These are phyloP conservation scores for Chrosomus eos DNA, from an alignment of 2,797 vertebrate genomes.

Conservation along the genomic window DNA sequence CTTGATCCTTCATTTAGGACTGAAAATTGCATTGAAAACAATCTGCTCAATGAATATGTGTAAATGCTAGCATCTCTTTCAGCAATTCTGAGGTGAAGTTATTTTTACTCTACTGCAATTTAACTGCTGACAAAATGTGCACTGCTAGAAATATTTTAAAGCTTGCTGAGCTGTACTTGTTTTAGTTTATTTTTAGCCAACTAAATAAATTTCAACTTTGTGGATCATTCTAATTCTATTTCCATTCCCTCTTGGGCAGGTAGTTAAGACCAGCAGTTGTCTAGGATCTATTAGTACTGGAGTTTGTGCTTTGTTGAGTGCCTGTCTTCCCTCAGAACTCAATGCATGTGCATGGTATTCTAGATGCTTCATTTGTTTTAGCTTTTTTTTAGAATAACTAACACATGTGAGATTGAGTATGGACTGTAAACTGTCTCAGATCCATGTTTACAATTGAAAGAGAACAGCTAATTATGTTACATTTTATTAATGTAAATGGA, in stretches of 20 bases:
- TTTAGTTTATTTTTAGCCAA: slow-evolving; percentile 11
- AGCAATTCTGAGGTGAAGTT: not conserved
- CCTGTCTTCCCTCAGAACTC: not conserved
- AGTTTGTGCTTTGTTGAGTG: not conserved
- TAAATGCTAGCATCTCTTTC: not conserved
- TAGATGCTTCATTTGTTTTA: slow-evolving; percentile 13
- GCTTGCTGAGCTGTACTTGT: not conserved
- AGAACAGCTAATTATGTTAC: slow-evolving; percentile 7
- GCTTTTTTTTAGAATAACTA: slow-evolving; percentile 15
- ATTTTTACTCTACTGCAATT: slow-evolving; percentile 10
- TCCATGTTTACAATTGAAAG: slow-evolving; percentile 1
- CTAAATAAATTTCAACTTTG: not conserved
- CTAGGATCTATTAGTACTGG: not conserved
- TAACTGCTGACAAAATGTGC: slow-evolving; percentile 30
- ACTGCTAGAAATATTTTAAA: not conserved
- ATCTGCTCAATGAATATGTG: not conserved
- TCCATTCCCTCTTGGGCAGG: not conserved
- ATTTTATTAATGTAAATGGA: not conserved
- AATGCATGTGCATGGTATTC: not conserved
- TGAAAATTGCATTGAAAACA: not conserved
- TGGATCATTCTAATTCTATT: slow-evolving; percentile 17
- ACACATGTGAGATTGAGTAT: not conserved
- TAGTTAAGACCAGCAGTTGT: not conserved
- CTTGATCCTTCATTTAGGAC: not conserved
- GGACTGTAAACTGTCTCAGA: not conserved